Base-by-base conservation (phyloP, 1,140 invertebrate genomes). In the Drosophila sturtevanti region DNA sequence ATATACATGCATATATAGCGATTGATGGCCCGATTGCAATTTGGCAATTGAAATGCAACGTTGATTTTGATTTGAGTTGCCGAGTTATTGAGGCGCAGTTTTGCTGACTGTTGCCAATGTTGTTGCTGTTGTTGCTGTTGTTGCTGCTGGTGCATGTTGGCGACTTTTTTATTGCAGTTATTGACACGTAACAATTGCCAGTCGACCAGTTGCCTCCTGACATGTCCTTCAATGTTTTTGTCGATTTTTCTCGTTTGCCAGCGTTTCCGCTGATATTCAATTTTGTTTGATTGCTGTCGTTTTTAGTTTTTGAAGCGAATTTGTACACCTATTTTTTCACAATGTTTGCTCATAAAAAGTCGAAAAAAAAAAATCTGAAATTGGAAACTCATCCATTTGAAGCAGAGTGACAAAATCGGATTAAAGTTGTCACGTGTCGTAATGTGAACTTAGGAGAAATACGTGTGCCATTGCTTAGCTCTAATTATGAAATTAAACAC, bases 31-130 rank as follows among this genome's bases (percentile, higher is more conserved):
- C 72, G 78, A 72, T 80, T 62, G 63, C 77, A 70, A 79, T 87
- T 82, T 82, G 55, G 67, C 84, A 84, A 89, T 87, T 89, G 84
- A 87, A 87, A 87, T 87, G 84, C 84, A 89, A 87, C 82, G 86
- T 87, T 77, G 72, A 76, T 77, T 76, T 77, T 86, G 84, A 87
- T 87, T 87, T 87, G 84, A 77, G 77, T 68, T 69, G 72, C 75
- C 72, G 82, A 77, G 81, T 81, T 77, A 86, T 86, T 87, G 79
- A 72, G 82, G 81, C 79, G 78, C 79, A 82, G 66, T 65, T 68
- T 18, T 64, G 55, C 27, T 48, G 38, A 55, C 66, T 37, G 48
- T 27, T 31, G 34, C 31, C 48, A 18, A 21, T 48, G 41, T 48
- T 48, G 41, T 10, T 38, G 41, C 10, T 44, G 60, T 14, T 59